Evolutionary conservation across 2,113 vertebrate genomes (phyloP).

Genomic region (Hyaena hyaena): DNA sequence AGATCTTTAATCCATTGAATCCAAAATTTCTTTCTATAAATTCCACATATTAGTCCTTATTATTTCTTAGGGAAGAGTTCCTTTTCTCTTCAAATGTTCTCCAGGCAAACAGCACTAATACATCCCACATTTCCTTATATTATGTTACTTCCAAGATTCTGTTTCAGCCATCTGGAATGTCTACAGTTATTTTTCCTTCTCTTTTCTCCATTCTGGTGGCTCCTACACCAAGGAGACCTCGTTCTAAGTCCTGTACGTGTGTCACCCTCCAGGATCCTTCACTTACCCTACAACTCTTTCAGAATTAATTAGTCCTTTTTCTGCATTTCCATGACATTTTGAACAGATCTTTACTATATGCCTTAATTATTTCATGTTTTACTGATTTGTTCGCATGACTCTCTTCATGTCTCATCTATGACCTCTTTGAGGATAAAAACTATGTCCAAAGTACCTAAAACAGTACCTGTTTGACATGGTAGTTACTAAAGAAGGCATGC

Average conservation of each 20-base stretch:
- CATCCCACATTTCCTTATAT: neutral
- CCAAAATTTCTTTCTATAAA: neutral
- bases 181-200: neutral
- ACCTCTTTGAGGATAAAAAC: neutral
- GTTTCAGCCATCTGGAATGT: neutral
- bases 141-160: neutral
- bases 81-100: neutral
- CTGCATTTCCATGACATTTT: neutral
- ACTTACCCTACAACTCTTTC: neutral
- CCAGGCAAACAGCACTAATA: neutral
- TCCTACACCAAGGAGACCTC: neutral
- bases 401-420: neutral
- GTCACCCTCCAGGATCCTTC: neutral
- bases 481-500: neutral
- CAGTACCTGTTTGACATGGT: neutral
- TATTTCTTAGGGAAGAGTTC: neutral
- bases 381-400: neutral
- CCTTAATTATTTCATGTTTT: neutral
- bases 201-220: neutral
- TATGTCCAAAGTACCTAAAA: neutral
- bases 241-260: neutral
- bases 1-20: neutral
- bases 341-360: neutral
- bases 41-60: neutral
- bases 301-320: neutral